Percentiles rank a stretch among this genome's conserved stretches.
Conservation (phyloP, 2,113 vertebrate genomes). For the Chrysochloris asiatica region DNA sequence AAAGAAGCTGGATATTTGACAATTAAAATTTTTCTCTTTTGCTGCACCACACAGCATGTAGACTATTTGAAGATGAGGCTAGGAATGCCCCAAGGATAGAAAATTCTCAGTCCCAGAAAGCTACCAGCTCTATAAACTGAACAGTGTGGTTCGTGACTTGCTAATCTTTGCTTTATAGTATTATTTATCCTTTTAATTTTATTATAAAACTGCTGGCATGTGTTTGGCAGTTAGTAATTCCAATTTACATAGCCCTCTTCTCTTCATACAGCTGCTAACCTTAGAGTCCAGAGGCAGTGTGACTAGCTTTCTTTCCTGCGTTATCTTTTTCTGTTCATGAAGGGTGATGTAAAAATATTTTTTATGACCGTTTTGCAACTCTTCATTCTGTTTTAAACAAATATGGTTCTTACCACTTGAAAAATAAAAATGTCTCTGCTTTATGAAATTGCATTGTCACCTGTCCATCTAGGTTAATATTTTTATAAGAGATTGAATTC, state of each 20-base stretch:
- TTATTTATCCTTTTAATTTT: slow-evolving; percentile 33
- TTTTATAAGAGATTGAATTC: neutral
- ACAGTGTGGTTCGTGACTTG: neutral
- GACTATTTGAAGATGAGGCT: neutral
- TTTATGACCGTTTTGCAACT: neutral
- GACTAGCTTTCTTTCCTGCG: neutral
- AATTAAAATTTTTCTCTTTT: neutral
- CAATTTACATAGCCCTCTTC: neutral
- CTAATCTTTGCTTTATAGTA: slow-evolving; percentile 24
- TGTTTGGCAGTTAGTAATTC: neutral
- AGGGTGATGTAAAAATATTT: neutral
- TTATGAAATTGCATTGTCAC: neutral
- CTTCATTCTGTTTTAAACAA: neutral
- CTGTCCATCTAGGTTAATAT: neutral
- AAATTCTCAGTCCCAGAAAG: too few species aligned
- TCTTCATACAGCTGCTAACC: neutral
- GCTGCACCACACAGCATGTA: fast-evolving
- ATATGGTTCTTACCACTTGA: neutral
- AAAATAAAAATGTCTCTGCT: neutral
- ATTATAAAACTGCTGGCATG: neutral
- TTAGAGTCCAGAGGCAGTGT: neutral
- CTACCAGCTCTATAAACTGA: neutral
- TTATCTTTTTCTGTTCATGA: neutral
- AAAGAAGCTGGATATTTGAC: neutral
- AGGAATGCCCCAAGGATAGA: neutral